Conservation (phyloP, 1,140 invertebrate species). For the Maniola jurtina region DNA sequence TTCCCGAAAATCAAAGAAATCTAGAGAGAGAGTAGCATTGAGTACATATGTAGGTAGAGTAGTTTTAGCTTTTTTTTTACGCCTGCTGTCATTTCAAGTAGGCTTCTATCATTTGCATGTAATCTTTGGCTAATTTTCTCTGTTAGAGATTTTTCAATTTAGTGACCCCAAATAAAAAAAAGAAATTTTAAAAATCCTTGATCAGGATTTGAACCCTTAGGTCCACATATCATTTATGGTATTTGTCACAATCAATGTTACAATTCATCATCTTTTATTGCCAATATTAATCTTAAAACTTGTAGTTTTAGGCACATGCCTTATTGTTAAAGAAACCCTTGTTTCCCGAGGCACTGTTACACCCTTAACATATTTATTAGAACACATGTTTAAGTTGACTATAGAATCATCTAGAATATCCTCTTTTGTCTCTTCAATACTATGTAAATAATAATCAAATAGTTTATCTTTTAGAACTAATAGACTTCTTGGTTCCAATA, state of each 20-base stretch:
- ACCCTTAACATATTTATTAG: slow-evolving; percentile 76
- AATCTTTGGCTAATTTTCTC: too few relatives aligned
- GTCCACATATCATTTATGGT: not conserved
- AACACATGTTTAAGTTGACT: slow-evolving; percentile 84
- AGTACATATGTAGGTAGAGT: too few relatives aligned
- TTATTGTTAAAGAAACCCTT: slow-evolving; percentile 94
- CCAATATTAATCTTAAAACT: slow-evolving; percentile 83
- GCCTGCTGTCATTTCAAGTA: too few relatives aligned
- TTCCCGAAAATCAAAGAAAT: too few relatives aligned
- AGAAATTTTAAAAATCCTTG: too few relatives aligned
- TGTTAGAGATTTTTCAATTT: too few relatives aligned
- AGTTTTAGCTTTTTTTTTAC: too few relatives aligned
- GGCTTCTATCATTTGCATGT: too few relatives aligned
- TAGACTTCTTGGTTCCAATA: slow-evolving; percentile 93
- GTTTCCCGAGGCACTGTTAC: slow-evolving; percentile 82
- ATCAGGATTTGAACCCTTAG: too few relatives aligned
- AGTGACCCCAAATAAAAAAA: too few relatives aligned
- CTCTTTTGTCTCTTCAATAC: slow-evolving; percentile 87
- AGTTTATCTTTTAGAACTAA: slow-evolving; percentile 91
- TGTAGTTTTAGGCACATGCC: slow-evolving; percentile 93
- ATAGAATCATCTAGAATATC: slow-evolving; percentile 85
- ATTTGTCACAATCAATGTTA: not conserved
- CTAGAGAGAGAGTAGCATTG: too few relatives aligned
- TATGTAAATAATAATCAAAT: slow-evolving; percentile 93
- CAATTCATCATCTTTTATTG: slow-evolving; percentile 77